These are phyloP conservation scores for Frankliniella intonsa DNA, from an alignment of 2,888 invertebrate genomes.

Conservation along the genomic window DNA sequence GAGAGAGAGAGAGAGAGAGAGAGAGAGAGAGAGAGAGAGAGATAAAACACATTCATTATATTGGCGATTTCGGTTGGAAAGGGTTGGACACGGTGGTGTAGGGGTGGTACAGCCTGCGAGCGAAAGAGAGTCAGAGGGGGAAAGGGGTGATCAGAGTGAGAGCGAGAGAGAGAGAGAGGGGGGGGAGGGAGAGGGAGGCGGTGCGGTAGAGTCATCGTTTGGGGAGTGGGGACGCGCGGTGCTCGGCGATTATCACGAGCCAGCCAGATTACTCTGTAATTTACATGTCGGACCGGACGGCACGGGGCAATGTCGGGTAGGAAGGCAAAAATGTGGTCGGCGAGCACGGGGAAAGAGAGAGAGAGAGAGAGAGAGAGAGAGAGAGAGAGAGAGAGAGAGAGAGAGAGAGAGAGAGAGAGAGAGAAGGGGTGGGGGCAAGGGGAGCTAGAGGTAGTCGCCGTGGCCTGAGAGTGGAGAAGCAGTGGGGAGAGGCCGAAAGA, in stretches of 20 bases:
- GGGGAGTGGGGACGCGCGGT: background rate
- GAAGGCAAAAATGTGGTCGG: conserved; percentile 1
- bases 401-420: background rate
- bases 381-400: conserved; percentile 6
- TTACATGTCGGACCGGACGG: conserved; percentile 11
- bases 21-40: background rate
- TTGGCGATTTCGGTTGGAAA: conserved; percentile 2
- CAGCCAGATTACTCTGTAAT: conserved; percentile 15
- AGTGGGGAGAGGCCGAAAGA: background rate
- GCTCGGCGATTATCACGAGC: background rate
- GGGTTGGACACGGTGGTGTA: background rate
- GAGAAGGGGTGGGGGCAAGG: background rate
- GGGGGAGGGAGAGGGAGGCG: background rate
- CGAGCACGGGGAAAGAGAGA: background rate
- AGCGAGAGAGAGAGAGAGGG: background rate
- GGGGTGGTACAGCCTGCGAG: background rate
- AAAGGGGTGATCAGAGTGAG: background rate
- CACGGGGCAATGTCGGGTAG: background rate
- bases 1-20: background rate
- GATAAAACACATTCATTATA: conserved; percentile 21
- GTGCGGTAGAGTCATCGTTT: background rate
- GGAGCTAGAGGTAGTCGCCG: too few relatives aligned
- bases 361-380: conserved; percentile 10
- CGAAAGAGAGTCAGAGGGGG: background rate
- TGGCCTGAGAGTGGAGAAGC: background rate